phyloP scores from a whole-genome alignment of 2,888 invertebrate species.

The Dolomedes plantarius region DNA sequence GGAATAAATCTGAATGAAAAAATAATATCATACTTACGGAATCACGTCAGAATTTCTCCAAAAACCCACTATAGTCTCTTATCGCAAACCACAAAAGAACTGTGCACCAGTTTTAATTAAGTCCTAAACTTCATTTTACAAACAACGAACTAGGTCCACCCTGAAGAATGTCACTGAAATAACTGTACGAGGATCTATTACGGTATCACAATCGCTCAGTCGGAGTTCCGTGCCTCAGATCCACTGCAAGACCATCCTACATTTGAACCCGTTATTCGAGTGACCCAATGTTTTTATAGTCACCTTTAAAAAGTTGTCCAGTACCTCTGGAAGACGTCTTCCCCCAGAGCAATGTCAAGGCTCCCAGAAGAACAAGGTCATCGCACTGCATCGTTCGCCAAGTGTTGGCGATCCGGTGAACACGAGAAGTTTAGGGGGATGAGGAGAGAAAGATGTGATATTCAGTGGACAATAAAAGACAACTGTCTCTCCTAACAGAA shows the following conservation, averaged over 20 bases:
- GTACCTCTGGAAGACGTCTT: background rate
- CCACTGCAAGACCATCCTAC: background rate
- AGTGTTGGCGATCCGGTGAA: background rate
- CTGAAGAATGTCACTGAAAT: too few species aligned
- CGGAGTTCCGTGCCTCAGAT: background rate
- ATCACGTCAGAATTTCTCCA: too few species aligned
- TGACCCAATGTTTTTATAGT: slow-evolving; percentile 67
- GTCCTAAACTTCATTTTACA: background rate
- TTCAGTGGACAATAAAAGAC: too few species aligned
- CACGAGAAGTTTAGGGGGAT: background rate
- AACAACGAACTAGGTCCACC: background rate
- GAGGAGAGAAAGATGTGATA: too few species aligned
- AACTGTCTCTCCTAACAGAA: too few species aligned
- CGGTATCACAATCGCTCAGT: background rate
- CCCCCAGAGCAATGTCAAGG: slow-evolving; percentile 15
- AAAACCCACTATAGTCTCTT: too few species aligned
- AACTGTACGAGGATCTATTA: background rate
- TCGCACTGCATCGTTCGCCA: slow-evolving; percentile 3
- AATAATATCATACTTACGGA: too few species aligned
- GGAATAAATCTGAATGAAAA: too few species aligned
- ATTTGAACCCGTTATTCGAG: slow-evolving; percentile 60
- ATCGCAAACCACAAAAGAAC: too few species aligned
- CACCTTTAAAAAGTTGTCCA: slow-evolving; percentile 35
- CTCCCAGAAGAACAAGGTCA: background rate
- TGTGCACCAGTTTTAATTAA: background rate